Evolutionary conservation across 2,888 invertebrate genomes (phyloP).

Genomic region (Eulithis testata): DNA sequence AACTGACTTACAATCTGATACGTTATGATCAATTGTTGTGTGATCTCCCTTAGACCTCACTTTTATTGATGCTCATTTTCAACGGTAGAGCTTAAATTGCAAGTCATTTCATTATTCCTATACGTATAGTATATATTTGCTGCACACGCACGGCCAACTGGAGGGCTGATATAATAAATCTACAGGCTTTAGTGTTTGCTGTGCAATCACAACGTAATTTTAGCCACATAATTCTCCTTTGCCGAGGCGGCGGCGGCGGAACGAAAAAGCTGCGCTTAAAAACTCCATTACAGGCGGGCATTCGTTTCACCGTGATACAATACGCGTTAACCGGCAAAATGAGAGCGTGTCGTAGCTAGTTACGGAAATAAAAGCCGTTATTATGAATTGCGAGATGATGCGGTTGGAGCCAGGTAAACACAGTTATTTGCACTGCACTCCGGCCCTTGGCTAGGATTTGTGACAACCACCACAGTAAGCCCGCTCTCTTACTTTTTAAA

Average conservation of each 20-base stretch:
- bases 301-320: constrained; percentile 76
- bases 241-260: constrained; percentile 48
- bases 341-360: constrained; percentile 75
- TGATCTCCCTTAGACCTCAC: neutral
- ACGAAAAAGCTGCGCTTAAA: constrained; percentile 74
- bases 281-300: constrained; percentile 75
- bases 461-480: constrained; percentile 68
- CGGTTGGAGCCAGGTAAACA: constrained; percentile 67
- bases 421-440: constrained; percentile 73
- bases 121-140: constrained; percentile 19
- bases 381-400: constrained; percentile 67
- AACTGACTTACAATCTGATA: constrained; percentile 44
- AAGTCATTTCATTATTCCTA: constrained; percentile 11
- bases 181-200: constrained; percentile 58
- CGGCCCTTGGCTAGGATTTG: constrained; percentile 75
- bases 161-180: constrained; percentile 65
- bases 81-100: constrained; percentile 19
- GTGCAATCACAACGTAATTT: constrained; percentile 67
- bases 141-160: constrained; percentile 47
- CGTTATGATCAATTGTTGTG: constrained; percentile 27
- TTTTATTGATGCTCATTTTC: constrained; percentile 10
- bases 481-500: constrained; percentile 25
- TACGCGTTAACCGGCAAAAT: constrained; percentile 78
- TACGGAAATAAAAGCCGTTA: constrained; percentile 79
- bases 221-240: constrained; percentile 70